Evolutionary conservation across 1,140 invertebrate species (phyloP), one percentile per base, ranked within the genome.

Genomic region (Calycopis cecrops): DNA sequence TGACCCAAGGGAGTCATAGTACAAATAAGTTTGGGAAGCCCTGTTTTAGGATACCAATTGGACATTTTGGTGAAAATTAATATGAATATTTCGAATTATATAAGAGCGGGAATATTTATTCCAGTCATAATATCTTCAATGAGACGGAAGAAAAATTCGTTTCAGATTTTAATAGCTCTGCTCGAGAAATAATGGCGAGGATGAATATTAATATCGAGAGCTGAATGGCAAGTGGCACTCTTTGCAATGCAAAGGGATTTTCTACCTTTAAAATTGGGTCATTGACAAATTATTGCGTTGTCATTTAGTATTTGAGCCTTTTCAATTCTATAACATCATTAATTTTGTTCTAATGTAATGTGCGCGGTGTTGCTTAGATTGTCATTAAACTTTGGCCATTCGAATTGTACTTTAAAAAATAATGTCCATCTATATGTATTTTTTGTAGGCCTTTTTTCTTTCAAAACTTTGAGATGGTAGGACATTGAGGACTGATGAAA

Each of bases 191-290:
- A 79, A 79, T 76, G 70, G 65, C 58, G 53, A 63, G 63, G 71
- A 76, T 79, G 73, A 79, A 79, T 79, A 79, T 79, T 79, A 76
- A 79, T 76, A 73, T 63, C 60, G 57, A 59, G 54, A 61, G 67
- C 60, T 65, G 64, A 71, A 74, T 70, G 62, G 69, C 37, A 52
- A 2, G 35, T 65, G n/a, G 65, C 67, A 65, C 58, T 71, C 66
- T 75, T 76, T 73, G 70, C 67, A 77, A 69, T 71, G 70, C 73
- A 76, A 73, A 75, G 68, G 69, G 70, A 73, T 71, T 71, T 65
- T 57, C 58, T 62, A 63, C 56, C 49, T 58, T 60, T 37, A 55
- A 60, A 64, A 64, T 57, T 60, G 52, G 58, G 48, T 18, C 38
- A 12, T 35, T 55, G 44, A 60, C 56, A 35, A 55, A 56, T 60